Evolutionary conservation across 2,113 vertebrate genomes (phyloP), one percentile per base, ranked within the genome.

Genomic region (Hystrix cristata): DNA sequence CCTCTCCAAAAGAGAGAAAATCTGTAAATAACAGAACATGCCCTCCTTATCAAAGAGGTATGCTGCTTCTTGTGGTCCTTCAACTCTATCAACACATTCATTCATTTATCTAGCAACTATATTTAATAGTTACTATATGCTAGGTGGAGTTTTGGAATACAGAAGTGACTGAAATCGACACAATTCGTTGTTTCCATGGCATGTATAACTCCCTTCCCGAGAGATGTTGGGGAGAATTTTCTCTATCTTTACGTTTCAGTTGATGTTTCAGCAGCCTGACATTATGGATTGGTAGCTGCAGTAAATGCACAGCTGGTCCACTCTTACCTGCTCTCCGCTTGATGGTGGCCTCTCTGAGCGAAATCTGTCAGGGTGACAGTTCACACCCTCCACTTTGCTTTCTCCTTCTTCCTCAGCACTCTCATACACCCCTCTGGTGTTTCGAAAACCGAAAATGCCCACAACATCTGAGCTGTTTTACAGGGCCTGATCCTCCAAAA

Each of bases 91-190:
- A 57, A 9, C 34, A 2, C 76, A 5, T 85, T 48, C 62, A 79
- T 59, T 71, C 18, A 81, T 43, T 95, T 86, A 64, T 21, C 57
- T 34, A 86, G 95, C 51, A 90, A 7, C 23, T 87, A 46, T 69
- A 46, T 74, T 74, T 74, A 46, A 27, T 74, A 46, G 38, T 46
- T 74, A 74, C 46, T 78, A 48, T 51, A 78, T 74, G 46, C 12
- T 18, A 85, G 31, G 51, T 3, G 55, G 27, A 62, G 38, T 46
- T 74, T 93, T 27, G 21, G 5, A 29, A 64, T 51, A 53, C 0
- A 43, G 19, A 91, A 81, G 60, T 84, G 27, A 92, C 9, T 38
- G 15, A 92, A 90, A 92, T 55, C 65, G 21, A 92, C 13, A 94
- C 48, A 85, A 55, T 82, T 55, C 9, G 13, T 62, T 81, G 60